A percentile compares a stretch with the other conserved stretches of the same genome.
phyloP scores from a whole-genome alignment of 2,113 vertebrate species.

The Lagopus leucura region DNA sequence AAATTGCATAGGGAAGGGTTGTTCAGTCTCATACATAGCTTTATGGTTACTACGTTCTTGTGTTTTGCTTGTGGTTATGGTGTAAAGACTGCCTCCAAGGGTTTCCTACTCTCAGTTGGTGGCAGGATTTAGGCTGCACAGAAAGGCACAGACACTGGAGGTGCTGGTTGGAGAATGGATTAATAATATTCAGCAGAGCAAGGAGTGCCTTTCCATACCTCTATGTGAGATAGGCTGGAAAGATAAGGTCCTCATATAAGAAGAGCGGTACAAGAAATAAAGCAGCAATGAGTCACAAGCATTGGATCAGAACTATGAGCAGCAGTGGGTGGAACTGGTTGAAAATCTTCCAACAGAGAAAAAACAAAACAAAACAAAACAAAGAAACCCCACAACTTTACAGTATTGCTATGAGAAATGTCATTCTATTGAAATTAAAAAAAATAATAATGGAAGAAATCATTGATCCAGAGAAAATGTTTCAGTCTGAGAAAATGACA shows the following conservation, averaged over 20 bases:
- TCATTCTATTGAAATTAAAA: background rate
- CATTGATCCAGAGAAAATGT: background rate
- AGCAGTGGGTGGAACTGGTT: conserved; percentile 27
- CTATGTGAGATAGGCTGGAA: background rate
- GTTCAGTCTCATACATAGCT: rapidly evolving
- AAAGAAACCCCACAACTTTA: background rate
- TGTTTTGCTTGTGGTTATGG: background rate
- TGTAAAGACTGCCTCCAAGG: background rate
- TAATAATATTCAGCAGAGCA: background rate
- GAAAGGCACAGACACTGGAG: background rate
- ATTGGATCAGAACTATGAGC: background rate
- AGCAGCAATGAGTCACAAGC: conserved; percentile 10
- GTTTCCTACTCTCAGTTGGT: background rate
- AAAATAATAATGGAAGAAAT: background rate
- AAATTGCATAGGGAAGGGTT: background rate
- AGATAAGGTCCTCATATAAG: background rate
- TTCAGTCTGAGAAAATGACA: background rate
- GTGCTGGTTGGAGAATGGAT: background rate
- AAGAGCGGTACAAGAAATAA: background rate
- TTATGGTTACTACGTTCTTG: background rate
- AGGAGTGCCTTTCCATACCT: background rate
- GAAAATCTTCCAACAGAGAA: background rate
- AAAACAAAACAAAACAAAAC: background rate
- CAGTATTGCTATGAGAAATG: background rate
- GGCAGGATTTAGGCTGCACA: background rate